Conservation (phyloP, 2,888 invertebrate genomes). For the Alcis repandata region DNA sequence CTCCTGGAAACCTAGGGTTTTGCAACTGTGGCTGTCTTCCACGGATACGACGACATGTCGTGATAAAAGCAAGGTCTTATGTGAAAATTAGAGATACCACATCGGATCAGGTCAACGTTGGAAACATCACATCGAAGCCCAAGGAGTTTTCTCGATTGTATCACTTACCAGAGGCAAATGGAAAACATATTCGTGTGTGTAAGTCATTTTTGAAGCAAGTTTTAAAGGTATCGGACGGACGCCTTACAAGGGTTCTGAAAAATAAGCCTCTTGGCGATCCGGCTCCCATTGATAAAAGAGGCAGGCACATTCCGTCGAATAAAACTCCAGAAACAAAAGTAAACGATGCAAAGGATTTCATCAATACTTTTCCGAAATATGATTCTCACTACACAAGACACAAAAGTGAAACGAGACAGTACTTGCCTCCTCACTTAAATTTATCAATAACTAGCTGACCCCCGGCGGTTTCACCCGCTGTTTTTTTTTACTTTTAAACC, state of each 20-base stretch:
- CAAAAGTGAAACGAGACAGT: conserved; percentile 33
- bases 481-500: too few relatives aligned
- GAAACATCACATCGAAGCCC: conserved; percentile 27
- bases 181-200: too few relatives aligned
- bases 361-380: conserved; percentile 41
- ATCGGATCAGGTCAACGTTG: conserved; percentile 22
- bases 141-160: conserved; percentile 30
- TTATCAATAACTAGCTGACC: too few relatives aligned
- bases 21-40: too few relatives aligned
- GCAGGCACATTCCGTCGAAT: conserved; percentile 39
- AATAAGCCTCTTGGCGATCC: conserved; percentile 27
- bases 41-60: too few relatives aligned
- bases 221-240: too few relatives aligned
- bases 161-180: too few relatives aligned
- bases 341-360: conserved; percentile 38
- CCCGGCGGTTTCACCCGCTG: too few relatives aligned
- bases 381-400: conserved; percentile 41
- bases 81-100: conserved; percentile 28
- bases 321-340: conserved; percentile 26
- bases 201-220: too few relatives aligned
- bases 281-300: conserved; percentile 42
- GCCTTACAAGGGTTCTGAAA: too few relatives aligned
- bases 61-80: not conserved
- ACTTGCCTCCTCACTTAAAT: conserved; percentile 29
- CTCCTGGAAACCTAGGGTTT: too few relatives aligned